Evolutionary conservation across 2,888 invertebrate genomes (phyloP).

Genomic region (Sylvicola cinctus): DNA sequence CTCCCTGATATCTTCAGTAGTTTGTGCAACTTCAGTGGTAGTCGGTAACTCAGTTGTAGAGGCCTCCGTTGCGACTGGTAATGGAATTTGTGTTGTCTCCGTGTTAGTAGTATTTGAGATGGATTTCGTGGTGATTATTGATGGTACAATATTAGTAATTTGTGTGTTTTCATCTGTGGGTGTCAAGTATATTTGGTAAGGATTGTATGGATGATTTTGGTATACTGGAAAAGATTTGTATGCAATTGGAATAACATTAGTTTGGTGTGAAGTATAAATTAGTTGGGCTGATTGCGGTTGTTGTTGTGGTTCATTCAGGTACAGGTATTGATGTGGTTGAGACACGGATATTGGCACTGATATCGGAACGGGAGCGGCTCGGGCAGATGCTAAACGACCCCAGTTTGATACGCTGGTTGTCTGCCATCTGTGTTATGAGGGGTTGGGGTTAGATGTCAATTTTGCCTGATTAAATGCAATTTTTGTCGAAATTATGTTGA

Average conservation of each 20-base stretch:
- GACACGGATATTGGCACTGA: no score
- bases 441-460: neutral
- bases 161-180: no score
- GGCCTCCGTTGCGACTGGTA: no score
- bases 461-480: no score
- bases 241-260: neutral
- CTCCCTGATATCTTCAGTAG: neutral
- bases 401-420: conserved; percentile 17
- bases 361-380: no score
- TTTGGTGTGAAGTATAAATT: neutral
- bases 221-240: neutral
- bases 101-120: no score
- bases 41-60: neutral
- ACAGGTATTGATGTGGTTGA: conserved; percentile 8
- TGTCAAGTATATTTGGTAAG: no score
- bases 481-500: no score
- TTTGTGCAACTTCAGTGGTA: neutral
- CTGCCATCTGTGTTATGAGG: conserved; percentile 13
- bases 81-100: no score
- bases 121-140: no score
- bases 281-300: neutral
- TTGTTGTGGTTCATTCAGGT: conserved; percentile 3
- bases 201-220: neutral
- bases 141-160: no score
- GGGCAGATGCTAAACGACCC: conserved; percentile 6